Base-by-base conservation (phyloP, 2,797 vertebrate genomes). In the Aldrovandia affinis region DNA sequence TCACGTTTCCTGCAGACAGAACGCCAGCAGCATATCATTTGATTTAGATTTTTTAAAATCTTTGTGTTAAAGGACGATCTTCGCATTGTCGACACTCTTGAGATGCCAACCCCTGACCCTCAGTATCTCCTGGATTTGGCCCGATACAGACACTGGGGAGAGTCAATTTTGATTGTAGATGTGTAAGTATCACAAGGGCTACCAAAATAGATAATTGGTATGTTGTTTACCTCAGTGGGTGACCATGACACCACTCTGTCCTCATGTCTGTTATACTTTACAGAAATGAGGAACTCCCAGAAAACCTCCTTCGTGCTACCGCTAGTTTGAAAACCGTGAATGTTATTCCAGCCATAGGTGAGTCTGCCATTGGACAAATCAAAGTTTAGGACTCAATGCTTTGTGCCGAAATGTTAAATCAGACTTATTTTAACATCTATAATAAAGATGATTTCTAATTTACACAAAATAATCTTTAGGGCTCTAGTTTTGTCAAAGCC, bases 261-360 rank as follows among this genome's bases (percentile, higher is more conserved):
- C 2, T 57, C 2, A 18, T 57, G 15, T 57, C 18, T 15, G 3
- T 57, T 57, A 42, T 44, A 75, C 20, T 20, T 87, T 91, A 80
- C 88, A 98, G 97, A 83, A 89, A 91, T 0, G 95, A 97, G 54
- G 91, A 96, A 52, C 92, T 96, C 81, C 93, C 97, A 0, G 93
- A 95, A 75, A 97, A 97, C 80, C 87, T 97, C 2, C 90, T 95
- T 4, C 91, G 91, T 30, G 97, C 97, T 0, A 92, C 93, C 3
- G 90, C 87, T 0, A 9, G 75, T 20, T 78, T 97, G 59, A 97
- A 97, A 91, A 96, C 92, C 0, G 93, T 98, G 50, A 97, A 93
- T 89, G 33, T 98, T 39, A 94, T 98, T 85, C 97, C 97, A 2
- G 96, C 93, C 9, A 84, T 97, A 0, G 97, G 97, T 98, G 88